These are phyloP conservation scores for Myopa tessellatipennis DNA, from an alignment of 2,888 invertebrate species.

Conservation along the genomic window DNA sequence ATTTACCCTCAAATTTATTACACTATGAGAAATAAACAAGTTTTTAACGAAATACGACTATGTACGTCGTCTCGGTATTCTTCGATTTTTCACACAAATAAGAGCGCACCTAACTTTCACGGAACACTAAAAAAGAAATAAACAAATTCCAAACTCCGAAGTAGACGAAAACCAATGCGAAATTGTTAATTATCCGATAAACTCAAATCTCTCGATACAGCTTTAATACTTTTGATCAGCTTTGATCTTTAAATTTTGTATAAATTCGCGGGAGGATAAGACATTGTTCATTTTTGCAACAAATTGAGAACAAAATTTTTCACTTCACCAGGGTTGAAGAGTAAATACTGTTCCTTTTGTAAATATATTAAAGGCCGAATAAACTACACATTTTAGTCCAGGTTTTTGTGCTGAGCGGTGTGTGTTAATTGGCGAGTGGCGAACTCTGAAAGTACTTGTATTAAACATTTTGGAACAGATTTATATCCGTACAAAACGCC, in stretches of 20 bases:
- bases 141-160: slow-evolving; percentile 24
- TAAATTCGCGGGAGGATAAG: slow-evolving; percentile 31
- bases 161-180: slow-evolving; percentile 9
- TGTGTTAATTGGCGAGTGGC: no score
- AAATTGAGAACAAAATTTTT: not conserved
- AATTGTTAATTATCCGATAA: slow-evolving; percentile 4
- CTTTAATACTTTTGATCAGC: not conserved
- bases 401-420: no score
- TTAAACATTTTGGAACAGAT: no score
- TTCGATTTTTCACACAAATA: slow-evolving; percentile 48
- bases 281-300: slow-evolving; percentile 44
- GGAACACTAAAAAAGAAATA: slow-evolving; percentile 29
- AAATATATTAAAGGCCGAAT: no score
- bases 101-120: slow-evolving; percentile 20
- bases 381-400: no score
- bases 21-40: slow-evolving; percentile 16
- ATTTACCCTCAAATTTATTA: not conserved
- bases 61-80: slow-evolving; percentile 31
- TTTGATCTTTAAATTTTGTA: slow-evolving; percentile 17
- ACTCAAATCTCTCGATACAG: not conserved
- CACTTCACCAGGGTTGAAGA: not conserved
- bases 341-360: no score
- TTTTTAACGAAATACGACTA: slow-evolving; percentile 13
- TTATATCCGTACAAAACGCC: no score
- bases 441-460: no score